These are phyloP conservation scores for Bombus polaris DNA, from an alignment of 1,140 invertebrate species.

Conservation along the genomic window DNA sequence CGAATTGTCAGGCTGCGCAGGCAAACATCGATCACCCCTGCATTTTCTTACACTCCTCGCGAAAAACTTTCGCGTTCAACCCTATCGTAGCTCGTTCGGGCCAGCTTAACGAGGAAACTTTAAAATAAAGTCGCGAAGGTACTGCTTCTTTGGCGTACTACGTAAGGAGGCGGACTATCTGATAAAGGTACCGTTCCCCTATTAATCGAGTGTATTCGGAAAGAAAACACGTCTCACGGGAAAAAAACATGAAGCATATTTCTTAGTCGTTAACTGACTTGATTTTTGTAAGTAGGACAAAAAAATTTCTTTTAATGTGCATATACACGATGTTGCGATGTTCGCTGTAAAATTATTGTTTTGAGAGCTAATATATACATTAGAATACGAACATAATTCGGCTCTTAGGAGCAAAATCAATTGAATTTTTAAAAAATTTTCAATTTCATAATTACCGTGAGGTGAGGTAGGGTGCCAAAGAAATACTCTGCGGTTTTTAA, in stretches of 20 bases:
- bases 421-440: neutral
- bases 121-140: constrained; percentile 30
- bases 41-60: constrained; percentile 26
- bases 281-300: neutral
- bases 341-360: neutral
- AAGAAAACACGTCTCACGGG: neutral
- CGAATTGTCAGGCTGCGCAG: constrained; percentile 28
- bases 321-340: neutral
- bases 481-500: no score
- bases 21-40: constrained; percentile 49
- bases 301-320: neutral
- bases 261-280: neutral
- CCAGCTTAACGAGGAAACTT: constrained; percentile 64
- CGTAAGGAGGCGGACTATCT: constrained; percentile 14
- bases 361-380: neutral
- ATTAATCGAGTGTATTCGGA: neutral
- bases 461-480: no score
- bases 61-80: neutral
- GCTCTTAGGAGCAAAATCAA: neutral
- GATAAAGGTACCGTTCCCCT: no score
- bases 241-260: no score
- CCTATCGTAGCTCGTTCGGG: neutral
- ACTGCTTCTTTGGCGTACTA: constrained; percentile 38
- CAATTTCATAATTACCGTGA: neutral
- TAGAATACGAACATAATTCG: no score